A percentile compares a stretch with the other conserved stretches of the same genome.
Conservation (phyloP, 2,888 invertebrate species). For the Drosophila falleni region DNA sequence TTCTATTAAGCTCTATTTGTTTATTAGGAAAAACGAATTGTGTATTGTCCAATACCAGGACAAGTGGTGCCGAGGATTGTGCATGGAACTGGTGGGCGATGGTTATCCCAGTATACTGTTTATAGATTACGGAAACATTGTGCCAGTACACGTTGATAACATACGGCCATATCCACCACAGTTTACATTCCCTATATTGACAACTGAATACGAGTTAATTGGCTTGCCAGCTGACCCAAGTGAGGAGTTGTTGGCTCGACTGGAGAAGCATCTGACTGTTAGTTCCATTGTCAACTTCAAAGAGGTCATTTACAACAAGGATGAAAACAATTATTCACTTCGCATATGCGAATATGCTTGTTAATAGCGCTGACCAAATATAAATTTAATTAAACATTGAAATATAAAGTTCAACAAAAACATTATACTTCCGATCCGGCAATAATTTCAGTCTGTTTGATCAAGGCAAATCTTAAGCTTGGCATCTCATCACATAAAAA, state of each 20-base stretch:
- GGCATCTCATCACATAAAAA: slow-evolving; percentile 29
- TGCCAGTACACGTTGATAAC: slow-evolving; percentile 67
- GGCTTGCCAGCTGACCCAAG: slow-evolving; percentile 50
- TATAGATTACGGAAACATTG: slow-evolving; percentile 83
- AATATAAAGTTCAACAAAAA: background rate
- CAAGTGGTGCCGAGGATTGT: slow-evolving; percentile 83
- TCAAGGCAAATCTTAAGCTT: slow-evolving; percentile 43
- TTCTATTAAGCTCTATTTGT: background rate
- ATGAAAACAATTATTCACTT: slow-evolving; percentile 43
- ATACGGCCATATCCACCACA: slow-evolving; percentile 83
- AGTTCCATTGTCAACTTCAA: slow-evolving; percentile 44
- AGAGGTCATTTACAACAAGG: slow-evolving; percentile 47
- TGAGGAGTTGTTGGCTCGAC: slow-evolving; percentile 19
- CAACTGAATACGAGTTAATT: slow-evolving; percentile 75
- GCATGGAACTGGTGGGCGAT: slow-evolving; percentile 83
- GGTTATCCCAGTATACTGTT: slow-evolving; percentile 83
- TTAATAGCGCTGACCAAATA: background rate
- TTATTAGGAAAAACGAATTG: slow-evolving; percentile 72
- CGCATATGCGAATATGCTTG: slow-evolving; percentile 32
- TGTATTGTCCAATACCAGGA: slow-evolving; percentile 82
- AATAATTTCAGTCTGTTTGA: slow-evolving; percentile 9
- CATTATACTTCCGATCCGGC: background rate
- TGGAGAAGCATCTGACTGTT: slow-evolving; percentile 39
- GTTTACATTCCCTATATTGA: slow-evolving; percentile 79
- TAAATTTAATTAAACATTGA: background rate